Evolutionary conservation across 2,888 invertebrate genomes (phyloP), one percentile per base, ranked within the genome.

Genomic region (Melangyna quadrimaculata): DNA sequence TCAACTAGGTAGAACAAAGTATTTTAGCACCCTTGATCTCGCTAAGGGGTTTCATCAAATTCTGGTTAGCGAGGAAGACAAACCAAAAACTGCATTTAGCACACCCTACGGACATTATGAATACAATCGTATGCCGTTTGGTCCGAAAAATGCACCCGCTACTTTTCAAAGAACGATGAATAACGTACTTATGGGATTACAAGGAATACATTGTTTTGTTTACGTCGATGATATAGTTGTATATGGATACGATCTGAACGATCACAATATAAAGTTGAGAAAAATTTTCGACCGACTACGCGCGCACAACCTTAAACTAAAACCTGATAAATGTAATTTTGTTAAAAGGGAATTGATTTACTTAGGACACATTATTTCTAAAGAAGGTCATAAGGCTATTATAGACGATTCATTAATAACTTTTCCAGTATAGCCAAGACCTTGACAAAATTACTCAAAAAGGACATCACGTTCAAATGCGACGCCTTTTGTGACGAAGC

Each of bases 351-450:
- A 71, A 35, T 29, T 71, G 12, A 45, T 78, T 48, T 87, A 82
- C 55, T 29, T 87, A 27, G 87, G 81, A 3, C 87, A 87, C 45
- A 43, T 81, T n/a, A 35, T 84, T 14, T 77, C 84, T 2, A 57
- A 71, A 29, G 65, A 87, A 6, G 82, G 79, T 6, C 48, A 83
- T 9, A 86, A 74, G 57, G 59, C 80, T n/a, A n/a, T n/a, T n/a
- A n/a, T n/a, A n/a, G n/a, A n/a, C n/a, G n/a, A n/a, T n/a, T n/a
- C n/a, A n/a, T n/a, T n/a, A n/a, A n/a, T n/a, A n/a, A n/a, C n/a
- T n/a, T n/a, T n/a, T n/a, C n/a, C n/a, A n/a, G n/a, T n/a, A n/a
- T n/a, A n/a, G n/a, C n/a, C n/a, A n/a, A n/a, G n/a, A n/a, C n/a
- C n/a, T n/a, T n/a, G n/a, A n/a, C n/a, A n/a, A n/a, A n/a, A n/a